Conservation (phyloP, 1,140 invertebrate genomes). For the Frieseomelitta varia region DNA sequence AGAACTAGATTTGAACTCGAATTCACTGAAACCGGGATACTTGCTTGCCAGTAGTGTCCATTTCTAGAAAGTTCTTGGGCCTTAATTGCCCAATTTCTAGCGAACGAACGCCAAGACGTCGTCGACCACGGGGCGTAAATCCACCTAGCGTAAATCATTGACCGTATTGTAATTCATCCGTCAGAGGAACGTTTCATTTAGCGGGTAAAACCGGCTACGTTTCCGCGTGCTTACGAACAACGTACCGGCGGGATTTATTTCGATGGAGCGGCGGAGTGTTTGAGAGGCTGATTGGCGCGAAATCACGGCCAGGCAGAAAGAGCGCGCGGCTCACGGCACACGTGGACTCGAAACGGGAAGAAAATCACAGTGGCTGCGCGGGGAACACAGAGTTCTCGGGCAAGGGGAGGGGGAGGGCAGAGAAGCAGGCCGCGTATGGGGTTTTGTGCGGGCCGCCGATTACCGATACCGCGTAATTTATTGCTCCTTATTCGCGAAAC, state of each 20-base stretch:
- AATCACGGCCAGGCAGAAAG: slow-evolving; percentile 26
- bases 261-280: slow-evolving; percentile 34
- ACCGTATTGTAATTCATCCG: slow-evolving; percentile 36
- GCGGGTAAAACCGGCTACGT: not conserved
- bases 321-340: slow-evolving; percentile 25
- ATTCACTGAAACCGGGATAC: too few relatives aligned
- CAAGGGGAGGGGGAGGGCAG: not conserved
- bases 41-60: too few relatives aligned
- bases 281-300: slow-evolving; percentile 48
- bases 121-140: not conserved
- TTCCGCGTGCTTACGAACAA: slow-evolving; percentile 6
- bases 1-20: too few relatives aligned
- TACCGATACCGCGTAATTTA: slow-evolving; percentile 81
- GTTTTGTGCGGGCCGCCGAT: slow-evolving; percentile 72
- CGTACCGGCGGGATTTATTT: slow-evolving; percentile 35
- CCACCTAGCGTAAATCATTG: slow-evolving; percentile 15
- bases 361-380: slow-evolving; percentile 27
- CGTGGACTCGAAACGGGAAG: slow-evolving; percentile 59
- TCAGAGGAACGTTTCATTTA: slow-evolving; percentile 24
- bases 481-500: slow-evolving; percentile 77
- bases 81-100: slow-evolving; percentile 17
- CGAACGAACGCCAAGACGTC: not conserved
- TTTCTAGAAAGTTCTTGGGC: not conserved
- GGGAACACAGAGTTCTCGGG: not conserved
- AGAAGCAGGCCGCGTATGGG: slow-evolving; percentile 44